Conservation (phyloP, 2,797 vertebrate species). For the Macroramphosus scolopax region DNA sequence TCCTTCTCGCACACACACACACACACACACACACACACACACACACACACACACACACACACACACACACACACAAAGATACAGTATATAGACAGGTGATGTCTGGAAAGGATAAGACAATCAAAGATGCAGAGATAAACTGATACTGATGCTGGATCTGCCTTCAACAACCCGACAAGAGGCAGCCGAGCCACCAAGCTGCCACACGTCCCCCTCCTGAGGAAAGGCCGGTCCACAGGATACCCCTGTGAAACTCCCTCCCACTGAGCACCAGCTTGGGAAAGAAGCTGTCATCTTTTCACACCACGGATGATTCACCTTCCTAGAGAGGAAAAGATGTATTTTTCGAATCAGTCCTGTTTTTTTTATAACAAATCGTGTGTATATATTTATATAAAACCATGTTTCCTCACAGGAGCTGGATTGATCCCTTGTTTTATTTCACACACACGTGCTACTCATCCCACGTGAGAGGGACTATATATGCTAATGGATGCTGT, state of each 20-base stretch:
- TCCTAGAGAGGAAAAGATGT: background rate
- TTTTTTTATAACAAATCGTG: no score
- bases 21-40: background rate
- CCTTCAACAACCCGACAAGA: no score
- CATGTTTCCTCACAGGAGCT: no score
- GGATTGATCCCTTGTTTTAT: slow-evolving; percentile 5
- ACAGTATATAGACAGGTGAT: no score
- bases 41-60: no score
- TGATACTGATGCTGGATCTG: background rate
- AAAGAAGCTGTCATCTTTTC: slow-evolving; percentile 6
- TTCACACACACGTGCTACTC: background rate
- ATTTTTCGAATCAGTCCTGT: slow-evolving; percentile 8
- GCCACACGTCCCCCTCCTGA: no score
- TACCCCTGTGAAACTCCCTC: slow-evolving; percentile 18
- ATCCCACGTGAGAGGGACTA: slow-evolving; percentile 7
- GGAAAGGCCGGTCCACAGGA: slow-evolving; percentile 38
- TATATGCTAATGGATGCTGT: slow-evolving; percentile 18
- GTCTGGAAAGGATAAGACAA: no score
- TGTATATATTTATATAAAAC: no score
- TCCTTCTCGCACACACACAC: background rate
- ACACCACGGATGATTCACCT: slow-evolving; percentile 28
- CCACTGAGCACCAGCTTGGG: background rate
- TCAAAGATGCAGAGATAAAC: no score
- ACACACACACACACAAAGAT: no score
- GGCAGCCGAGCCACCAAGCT: no score